These are phyloP conservation scores for Eristalinus sepulchralis DNA, from an alignment of 2,888 invertebrate genomes.

Conservation along the genomic window DNA sequence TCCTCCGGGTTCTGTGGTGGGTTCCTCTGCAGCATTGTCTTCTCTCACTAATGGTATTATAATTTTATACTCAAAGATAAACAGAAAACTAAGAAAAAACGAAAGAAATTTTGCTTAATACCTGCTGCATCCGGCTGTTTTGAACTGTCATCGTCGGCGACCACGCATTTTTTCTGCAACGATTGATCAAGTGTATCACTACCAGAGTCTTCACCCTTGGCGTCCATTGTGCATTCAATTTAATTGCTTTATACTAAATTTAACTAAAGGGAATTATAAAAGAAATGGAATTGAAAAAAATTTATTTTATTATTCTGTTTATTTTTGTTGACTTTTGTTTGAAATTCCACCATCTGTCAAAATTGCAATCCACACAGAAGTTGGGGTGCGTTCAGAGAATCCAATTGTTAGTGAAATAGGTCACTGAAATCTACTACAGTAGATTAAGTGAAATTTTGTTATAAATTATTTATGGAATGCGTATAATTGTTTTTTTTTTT, in stretches of 20 bases:
- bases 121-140: constrained; percentile 71
- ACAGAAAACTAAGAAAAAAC: constrained; percentile 11
- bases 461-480: neutral
- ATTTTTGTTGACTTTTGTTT: constrained; percentile 72
- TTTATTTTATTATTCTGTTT: constrained; percentile 67
- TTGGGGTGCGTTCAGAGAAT: constrained; percentile 13
- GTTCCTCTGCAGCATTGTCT: constrained; percentile 72
- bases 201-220: constrained; percentile 78
- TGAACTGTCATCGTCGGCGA: constrained; percentile 73
- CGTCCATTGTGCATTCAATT: constrained; percentile 75
- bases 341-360: constrained; percentile 67
- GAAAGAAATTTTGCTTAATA: constrained; percentile 38
- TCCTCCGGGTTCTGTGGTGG: constrained; percentile 66
- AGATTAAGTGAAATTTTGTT: neutral
- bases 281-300: constrained; percentile 54
- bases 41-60: constrained; percentile 53
- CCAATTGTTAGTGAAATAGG: neutral
- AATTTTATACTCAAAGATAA: neutral
- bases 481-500: neutral
- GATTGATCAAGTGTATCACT: constrained; percentile 78
- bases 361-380: constrained; percentile 16
- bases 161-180: constrained; percentile 77
- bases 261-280: constrained; percentile 58
- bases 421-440: constrained; percentile 11
- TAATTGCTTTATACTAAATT: constrained; percentile 57